These are phyloP conservation scores for Anomalospiza imberbis DNA, from an alignment of 2,797 vertebrate species.

Conservation along the genomic window DNA sequence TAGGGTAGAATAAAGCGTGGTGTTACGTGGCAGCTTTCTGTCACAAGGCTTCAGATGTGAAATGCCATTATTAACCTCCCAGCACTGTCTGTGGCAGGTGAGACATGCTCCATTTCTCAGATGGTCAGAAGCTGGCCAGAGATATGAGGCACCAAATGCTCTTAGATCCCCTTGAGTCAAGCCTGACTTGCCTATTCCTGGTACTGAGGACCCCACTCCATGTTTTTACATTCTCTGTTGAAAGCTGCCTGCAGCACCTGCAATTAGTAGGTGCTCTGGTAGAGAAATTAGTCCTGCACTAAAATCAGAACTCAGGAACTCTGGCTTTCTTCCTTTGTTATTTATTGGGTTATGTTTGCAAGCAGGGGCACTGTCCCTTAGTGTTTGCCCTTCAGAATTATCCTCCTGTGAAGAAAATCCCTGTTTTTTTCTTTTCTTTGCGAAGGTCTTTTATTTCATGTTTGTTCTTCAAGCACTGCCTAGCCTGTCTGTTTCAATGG, in stretches of 20 bases:
- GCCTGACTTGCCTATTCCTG: background rate
- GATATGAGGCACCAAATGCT: background rate
- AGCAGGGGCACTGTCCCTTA: background rate
- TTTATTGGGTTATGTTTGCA: background rate
- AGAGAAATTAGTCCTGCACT: background rate
- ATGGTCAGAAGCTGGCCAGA: slow-evolving; percentile 22
- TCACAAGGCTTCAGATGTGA: slow-evolving; percentile 6
- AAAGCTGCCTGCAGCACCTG: background rate
- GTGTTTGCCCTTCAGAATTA: background rate
- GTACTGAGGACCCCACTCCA: background rate
- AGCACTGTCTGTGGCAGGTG: background rate
- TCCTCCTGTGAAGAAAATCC: background rate
- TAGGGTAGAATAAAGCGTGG: slow-evolving; percentile 14
- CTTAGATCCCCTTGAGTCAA: slow-evolving; percentile 3
- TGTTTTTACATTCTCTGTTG: background rate
- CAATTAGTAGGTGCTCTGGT: background rate
- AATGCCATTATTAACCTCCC: slow-evolving; percentile 33
- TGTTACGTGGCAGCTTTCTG: slow-evolving; percentile 45
- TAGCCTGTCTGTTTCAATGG: background rate
- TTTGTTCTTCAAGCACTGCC: background rate
- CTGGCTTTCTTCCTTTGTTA: background rate
- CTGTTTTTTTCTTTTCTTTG: background rate
- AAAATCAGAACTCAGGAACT: background rate
- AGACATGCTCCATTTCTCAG: slow-evolving; percentile 15
- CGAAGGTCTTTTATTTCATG: background rate